Evolutionary conservation across 2,797 vertebrate species (phyloP), one percentile per base, ranked within the genome.

Genomic region (Spinus olivaceus): DNA sequence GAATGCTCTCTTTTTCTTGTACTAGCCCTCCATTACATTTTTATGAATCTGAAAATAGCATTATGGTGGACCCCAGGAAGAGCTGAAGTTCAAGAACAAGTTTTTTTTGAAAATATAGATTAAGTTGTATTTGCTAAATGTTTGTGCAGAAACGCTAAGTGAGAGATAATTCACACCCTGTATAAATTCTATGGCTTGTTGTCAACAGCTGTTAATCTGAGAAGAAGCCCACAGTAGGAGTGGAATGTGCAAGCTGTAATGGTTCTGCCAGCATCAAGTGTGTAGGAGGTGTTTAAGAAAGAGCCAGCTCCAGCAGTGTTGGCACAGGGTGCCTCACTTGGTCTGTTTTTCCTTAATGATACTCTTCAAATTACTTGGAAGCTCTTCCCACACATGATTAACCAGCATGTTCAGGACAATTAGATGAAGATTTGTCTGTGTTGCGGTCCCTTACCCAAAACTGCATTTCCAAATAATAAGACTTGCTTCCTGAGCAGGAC

Each of bases 301-400:
- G 69, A 94, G 47, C 46, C 65, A 91, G 28, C 53, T 80, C 81
- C 27, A 81, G 47, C 41, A 59, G 20, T 27, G 30, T 5, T 93
- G 93, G 86, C 88, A 89, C 50, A 59, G n/a, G 14, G 19, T 80
- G 49, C 72, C 88, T 87, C 81, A 54, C 83, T 92, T 65, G 69
- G 18, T 85, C 65, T 91, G 14, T 42, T 89, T 82, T 92, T 90
- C 74, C 74, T 77, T 85, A 80, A 90, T 82, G 57, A 89, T 90
- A 67, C 49, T 82, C 49, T 82, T 85, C 57, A 95, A 83, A 78
- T 87, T 87, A 53, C 88, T 85, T 89, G 79, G 79, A 91, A 93
- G 61, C 32, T 82, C 60, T 61, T 85, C 61, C 78, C 72, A 81
- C 71, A 50, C 20, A 19, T n/a, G 57, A 81, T 85, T 85, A 93